Evolutionary conservation across 2,113 vertebrate genomes (phyloP).

Genomic region (Elephantulus edwardii): DNA sequence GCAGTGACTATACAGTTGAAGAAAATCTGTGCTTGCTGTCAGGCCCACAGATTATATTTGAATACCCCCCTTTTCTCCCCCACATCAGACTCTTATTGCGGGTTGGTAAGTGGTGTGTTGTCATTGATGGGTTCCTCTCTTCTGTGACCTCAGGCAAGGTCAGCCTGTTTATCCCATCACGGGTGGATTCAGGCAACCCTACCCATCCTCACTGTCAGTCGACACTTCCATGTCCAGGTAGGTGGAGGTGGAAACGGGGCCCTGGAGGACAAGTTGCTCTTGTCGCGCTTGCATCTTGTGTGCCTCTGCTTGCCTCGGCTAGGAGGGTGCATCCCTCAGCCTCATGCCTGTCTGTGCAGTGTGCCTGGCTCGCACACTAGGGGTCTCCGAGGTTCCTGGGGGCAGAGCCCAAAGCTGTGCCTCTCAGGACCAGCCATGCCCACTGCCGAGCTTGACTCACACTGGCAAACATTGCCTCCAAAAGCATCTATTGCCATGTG

Average conservation of each 20-base stretch:
- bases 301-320: slow-evolving; percentile 85
- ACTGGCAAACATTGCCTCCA: background rate
- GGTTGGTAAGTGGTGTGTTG: slow-evolving; percentile 73
- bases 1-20: background rate
- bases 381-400: slow-evolving; percentile 20
- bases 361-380: slow-evolving; percentile 85
- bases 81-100: slow-evolving; percentile 74
- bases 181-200: slow-evolving; percentile 90
- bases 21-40: background rate
- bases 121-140: slow-evolving; percentile 89
- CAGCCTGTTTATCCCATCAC: slow-evolving; percentile 90
- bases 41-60: background rate
- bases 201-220: slow-evolving; percentile 88
- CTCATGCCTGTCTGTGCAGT: slow-evolving; percentile 78
- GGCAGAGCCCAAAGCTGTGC: background rate
- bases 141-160: slow-evolving; percentile 91
- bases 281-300: slow-evolving; percentile 80
- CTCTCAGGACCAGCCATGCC: background rate
- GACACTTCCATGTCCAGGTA: slow-evolving; percentile 90
- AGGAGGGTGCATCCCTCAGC: slow-evolving; percentile 73
- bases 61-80: slow-evolving; percentile 39
- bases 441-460: no score
- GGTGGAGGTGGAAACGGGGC: slow-evolving; percentile 83
- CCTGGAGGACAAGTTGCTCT: slow-evolving; percentile 78
- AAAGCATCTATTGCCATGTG: background rate